Conservation (phyloP, 2,888 invertebrate genomes). For the Drosophila phalerata region DNA sequence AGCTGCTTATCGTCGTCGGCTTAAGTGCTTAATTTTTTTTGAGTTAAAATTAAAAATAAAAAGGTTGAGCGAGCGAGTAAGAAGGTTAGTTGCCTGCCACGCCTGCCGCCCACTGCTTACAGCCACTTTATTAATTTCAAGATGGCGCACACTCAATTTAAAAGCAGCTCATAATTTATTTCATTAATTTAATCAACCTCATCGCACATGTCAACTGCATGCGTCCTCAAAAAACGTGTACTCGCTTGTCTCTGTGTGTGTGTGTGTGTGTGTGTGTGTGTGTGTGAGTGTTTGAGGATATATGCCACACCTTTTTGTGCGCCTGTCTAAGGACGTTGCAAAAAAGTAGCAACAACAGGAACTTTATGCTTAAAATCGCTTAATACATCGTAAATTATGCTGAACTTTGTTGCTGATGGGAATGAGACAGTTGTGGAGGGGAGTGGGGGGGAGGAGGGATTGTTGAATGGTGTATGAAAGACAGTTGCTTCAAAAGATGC, state of each 20-base stretch:
- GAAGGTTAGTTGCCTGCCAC: conserved; percentile 2
- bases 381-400: conserved; percentile 80
- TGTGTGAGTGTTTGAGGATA: background rate
- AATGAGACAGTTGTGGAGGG: background rate
- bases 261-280: background rate
- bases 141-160: conserved; percentile 78
- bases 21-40: conserved; percentile 66
- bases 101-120: conserved; percentile 21
- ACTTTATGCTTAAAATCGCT: conserved; percentile 76
- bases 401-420: conserved; percentile 37
- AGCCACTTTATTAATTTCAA: conserved; percentile 78
- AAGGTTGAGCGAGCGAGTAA: conserved; percentile 14
- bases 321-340: conserved; percentile 41
- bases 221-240: conserved; percentile 30
- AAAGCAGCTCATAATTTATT: conserved; percentile 77
- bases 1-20: conserved; percentile 44
- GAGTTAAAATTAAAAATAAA: conserved; percentile 65
- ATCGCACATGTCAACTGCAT: conserved; percentile 78
- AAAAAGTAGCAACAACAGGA: conserved; percentile 49
- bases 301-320: conserved; percentile 67
- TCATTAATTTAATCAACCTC: conserved; percentile 81
- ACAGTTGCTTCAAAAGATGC: conserved; percentile 23
- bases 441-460: background rate
- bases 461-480: conserved; percentile 14
- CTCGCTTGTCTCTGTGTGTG: background rate